Evolutionary conservation across 2,113 vertebrate genomes (phyloP).

Genomic region (Nannospalax galili): DNA sequence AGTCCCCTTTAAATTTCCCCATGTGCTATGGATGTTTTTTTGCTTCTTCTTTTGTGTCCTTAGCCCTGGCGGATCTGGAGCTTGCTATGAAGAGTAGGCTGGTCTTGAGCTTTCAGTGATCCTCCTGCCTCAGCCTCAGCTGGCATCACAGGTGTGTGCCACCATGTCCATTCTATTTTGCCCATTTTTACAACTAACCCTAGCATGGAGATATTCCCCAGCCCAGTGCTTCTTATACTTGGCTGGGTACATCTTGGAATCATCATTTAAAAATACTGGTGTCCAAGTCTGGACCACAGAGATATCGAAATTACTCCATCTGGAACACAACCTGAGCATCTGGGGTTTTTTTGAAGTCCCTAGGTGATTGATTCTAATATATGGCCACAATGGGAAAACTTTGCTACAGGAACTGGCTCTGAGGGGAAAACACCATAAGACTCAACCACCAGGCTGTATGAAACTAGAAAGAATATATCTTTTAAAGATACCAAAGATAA

Average conservation of each 20-base stretch:
- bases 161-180: background rate
- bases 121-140: background rate
- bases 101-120: background rate
- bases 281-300: background rate
- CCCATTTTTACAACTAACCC: background rate
- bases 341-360: background rate
- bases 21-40: background rate
- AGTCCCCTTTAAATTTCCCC: background rate
- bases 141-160: background rate
- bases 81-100: background rate
- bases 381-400: background rate
- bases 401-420: background rate
- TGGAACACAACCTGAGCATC: background rate
- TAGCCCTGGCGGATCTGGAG: no score
- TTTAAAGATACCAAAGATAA: background rate
- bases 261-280: background rate
- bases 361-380: background rate
- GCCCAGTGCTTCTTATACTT: background rate
- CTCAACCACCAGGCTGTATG: background rate
- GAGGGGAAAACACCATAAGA: background rate
- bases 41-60: background rate
- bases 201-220: background rate
- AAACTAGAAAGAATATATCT: background rate
- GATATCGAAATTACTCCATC: background rate
- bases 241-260: background rate